Evolutionary conservation across 1,140 invertebrate species (phyloP), one percentile per base, ranked within the genome.

Genomic region (Pygmarrhopalites habei): DNA sequence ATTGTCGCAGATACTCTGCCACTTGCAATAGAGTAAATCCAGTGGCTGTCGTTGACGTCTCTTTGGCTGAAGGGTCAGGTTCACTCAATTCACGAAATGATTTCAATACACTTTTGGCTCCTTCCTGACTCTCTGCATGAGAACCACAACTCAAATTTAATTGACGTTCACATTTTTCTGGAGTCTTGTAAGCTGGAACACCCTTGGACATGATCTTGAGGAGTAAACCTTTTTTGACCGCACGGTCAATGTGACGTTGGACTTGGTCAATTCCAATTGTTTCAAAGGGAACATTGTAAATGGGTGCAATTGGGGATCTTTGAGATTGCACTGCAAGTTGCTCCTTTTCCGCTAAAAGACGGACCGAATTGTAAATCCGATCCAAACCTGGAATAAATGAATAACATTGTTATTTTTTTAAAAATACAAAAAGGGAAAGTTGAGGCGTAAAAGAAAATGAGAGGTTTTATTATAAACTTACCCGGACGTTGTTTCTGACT

Each of bases 351-450:
- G 66, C 66, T 10, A 71, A 41, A 17, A 68, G 66, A 19, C 69
- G 60, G 19, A 71, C 69, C 17, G 66, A 64, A 55, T 68, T 71
- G 55, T 68, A 71, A 39, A 71, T 71, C 43, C 69, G 47, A 52
- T 71, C 69, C 21, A 68, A 41, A 15, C 60, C 59, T 7, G 69
- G 69, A n/a, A n/a, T n/a, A n/a, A n/a, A n/a, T n/a, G n/a, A n/a
- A n/a, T n/a, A n/a, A 15, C 69, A 43, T 51, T 68, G 66, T 35
- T 7, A 35, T 35, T 7, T 35, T 35, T 35, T 7, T 35, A 35
- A 35, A n/a, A 46, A 15, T 62, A 51, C n/a, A n/a, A n/a, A n/a
- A n/a, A n/a, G n/a, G n/a, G n/a, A n/a, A n/a, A n/a, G n/a, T n/a
- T n/a, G n/a, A n/a, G n/a, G n/a, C n/a, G n/a, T n/a, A n/a, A n/a